Conservation (phyloP, 2,797 vertebrate species). For the Cheirogaleus major region DNA sequence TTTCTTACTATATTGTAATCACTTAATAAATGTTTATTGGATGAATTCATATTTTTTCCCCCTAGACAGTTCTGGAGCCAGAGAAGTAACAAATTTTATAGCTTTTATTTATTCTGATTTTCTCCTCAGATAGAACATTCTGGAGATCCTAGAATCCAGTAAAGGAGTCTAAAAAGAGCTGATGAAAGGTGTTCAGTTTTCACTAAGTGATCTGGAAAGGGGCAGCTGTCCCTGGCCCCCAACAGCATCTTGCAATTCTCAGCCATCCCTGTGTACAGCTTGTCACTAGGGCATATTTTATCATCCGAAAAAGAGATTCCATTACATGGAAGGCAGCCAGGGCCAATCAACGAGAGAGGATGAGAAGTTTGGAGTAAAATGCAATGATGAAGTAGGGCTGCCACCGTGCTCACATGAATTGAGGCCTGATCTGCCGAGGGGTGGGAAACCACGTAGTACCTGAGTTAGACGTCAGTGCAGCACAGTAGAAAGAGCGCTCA, state of each 20-base stretch:
- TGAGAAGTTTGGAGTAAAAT: neutral
- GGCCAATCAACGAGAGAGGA: neutral
- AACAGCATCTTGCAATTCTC: neutral
- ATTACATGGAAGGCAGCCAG: neutral
- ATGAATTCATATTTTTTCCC: neutral
- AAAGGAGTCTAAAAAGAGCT: neutral
- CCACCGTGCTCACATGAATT: accelerated
- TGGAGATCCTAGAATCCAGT: neutral
- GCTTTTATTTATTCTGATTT: neutral
- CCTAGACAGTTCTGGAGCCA: neutral
- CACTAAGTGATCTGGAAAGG: neutral
- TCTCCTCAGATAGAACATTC: neutral
- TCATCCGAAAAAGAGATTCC: neutral
- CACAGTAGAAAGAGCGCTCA: neutral
- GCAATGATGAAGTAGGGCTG: neutral
- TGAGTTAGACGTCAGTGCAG: neutral
- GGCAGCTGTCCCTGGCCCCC: neutral
- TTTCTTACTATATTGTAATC: neutral
- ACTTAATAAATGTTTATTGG: neutral
- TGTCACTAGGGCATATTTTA: neutral
- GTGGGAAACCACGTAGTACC: neutral
- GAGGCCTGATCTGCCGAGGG: neutral
- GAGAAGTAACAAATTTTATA: neutral
- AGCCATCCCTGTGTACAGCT: neutral
- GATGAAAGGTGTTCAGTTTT: neutral